These are phyloP conservation scores for Parascotia fuliginaria DNA, from an alignment of 2,888 invertebrate genomes.

Conservation along the genomic window DNA sequence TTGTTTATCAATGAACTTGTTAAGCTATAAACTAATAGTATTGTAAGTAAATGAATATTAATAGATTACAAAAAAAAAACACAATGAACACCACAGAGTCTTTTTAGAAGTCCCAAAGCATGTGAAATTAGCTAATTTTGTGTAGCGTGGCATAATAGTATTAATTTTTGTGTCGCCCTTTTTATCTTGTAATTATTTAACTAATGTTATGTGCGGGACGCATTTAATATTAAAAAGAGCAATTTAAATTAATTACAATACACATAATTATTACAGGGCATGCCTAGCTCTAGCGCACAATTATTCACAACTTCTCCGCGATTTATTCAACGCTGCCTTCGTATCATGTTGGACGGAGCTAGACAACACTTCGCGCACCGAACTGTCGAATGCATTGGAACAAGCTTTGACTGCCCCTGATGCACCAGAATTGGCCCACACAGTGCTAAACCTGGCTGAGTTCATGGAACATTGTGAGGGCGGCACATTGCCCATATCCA, in stretches of 20 bases:
- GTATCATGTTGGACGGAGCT: conserved; percentile 99
- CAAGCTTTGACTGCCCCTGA: conserved; percentile 97
- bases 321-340: conserved; percentile 99
- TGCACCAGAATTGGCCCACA: conserved; percentile 97
- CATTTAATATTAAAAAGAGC: too few relatives aligned
- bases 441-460: conserved; percentile 98
- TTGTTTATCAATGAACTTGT: neutral
- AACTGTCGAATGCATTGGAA: conserved; percentile 94
- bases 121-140: too few relatives aligned
- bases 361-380: conserved; percentile 91
- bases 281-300: conserved; percentile 97
- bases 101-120: too few relatives aligned
- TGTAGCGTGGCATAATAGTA: too few relatives aligned
- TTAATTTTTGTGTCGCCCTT: too few relatives aligned
- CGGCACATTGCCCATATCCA: conserved; percentile 96
- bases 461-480: conserved; percentile 99
- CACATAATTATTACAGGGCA: conserved; percentile 90
- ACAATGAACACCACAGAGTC: too few relatives aligned
- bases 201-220: too few relatives aligned
- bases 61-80: too few relatives aligned
- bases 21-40: too few relatives aligned
- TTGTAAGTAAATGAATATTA: too few relatives aligned
- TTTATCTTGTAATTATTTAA: too few relatives aligned
- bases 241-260: too few relatives aligned
- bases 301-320: conserved; percentile 97